phyloP scores from a whole-genome alignment of 2,888 invertebrate genomes.

The Patella caerulea region DNA sequence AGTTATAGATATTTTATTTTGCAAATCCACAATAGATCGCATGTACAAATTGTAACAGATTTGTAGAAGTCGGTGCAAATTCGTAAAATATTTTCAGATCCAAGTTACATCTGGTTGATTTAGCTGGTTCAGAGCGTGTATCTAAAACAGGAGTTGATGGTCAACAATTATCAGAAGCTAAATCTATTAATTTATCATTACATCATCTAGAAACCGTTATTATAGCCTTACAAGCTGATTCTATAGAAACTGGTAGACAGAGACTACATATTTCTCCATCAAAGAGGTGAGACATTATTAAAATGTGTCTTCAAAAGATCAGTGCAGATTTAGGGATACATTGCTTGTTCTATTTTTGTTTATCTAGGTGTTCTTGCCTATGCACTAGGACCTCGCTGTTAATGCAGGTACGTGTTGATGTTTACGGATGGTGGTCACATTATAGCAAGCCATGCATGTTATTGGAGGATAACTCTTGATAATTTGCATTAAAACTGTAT shows the following conservation, averaged over 20 bases:
- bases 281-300: neutral
- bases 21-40: no score
- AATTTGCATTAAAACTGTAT: no score
- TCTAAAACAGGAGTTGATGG: constrained; percentile 66
- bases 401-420: no score
- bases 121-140: constrained; percentile 69
- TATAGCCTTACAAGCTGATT: constrained; percentile 62
- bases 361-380: neutral
- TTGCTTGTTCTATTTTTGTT: neutral
- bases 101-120: constrained; percentile 67
- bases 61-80: no score
- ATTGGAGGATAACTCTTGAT: no score
- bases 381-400: no score
- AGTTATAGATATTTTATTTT: no score
- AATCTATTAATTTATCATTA: constrained; percentile 68
- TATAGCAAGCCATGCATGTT: no score
- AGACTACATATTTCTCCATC: constrained; percentile 17
- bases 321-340: neutral
- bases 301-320: neutral
- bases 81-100: constrained; percentile 50
- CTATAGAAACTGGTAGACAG: constrained; percentile 16
- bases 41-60: no score
- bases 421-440: no score
- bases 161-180: constrained; percentile 65
- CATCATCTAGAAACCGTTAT: constrained; percentile 68